Evolutionary conservation across 1,140 invertebrate genomes (phyloP).

Genomic region (Pollicipes pollicipes): DNA sequence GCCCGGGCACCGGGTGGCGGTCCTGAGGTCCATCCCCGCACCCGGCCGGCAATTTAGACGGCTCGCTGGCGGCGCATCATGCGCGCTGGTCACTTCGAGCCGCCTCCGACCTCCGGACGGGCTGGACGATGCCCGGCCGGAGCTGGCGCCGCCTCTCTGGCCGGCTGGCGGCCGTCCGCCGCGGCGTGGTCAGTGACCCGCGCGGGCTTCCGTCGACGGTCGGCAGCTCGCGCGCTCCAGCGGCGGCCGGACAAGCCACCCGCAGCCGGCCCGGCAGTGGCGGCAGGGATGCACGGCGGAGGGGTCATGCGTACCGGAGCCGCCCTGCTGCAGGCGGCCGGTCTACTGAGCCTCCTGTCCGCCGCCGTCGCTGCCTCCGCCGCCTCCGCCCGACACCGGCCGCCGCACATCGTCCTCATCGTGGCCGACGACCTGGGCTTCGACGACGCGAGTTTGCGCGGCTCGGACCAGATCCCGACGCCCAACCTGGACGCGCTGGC

Average conservation of each 20-base stretch:
- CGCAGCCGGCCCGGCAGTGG: too few relatives aligned
- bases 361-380: not conserved
- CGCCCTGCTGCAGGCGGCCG: constrained; percentile 1
- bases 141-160: too few relatives aligned
- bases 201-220: too few relatives aligned
- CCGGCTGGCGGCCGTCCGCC: too few relatives aligned
- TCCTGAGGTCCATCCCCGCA: too few relatives aligned
- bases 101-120: too few relatives aligned
- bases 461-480: constrained; percentile 58
- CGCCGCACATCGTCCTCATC: constrained; percentile 8
- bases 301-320: not conserved
- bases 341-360: not conserved
- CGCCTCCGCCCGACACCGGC: not conserved
- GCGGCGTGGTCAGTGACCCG: not conserved
- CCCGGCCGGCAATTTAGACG: too few relatives aligned
- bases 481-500: constrained; percentile 66
- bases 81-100: too few relatives aligned
- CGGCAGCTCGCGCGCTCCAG: not conserved
- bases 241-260: not conserved
- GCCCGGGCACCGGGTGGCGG: too few relatives aligned
- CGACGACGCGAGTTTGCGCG: constrained; percentile 69
- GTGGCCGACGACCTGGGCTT: constrained; percentile 8
- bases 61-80: too few relatives aligned
- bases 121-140: too few relatives aligned
- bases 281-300: too few relatives aligned